Evolutionary conservation across 1,140 invertebrate species (phyloP), one percentile per base, ranked within the genome.

Genomic region (Vanessa atalanta): DNA sequence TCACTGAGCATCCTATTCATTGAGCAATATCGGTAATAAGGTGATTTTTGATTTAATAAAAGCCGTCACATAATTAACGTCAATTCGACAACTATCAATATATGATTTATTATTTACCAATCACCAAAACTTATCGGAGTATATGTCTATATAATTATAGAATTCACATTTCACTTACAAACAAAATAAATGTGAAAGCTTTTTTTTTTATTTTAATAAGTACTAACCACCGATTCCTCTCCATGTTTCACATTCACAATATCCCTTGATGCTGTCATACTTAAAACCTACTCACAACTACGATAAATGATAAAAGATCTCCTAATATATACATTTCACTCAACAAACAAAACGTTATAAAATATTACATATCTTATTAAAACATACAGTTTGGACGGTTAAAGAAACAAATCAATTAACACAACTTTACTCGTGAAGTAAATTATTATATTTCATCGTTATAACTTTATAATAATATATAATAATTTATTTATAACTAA

Each of bases 321-420:
- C 23, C 70, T 20, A 70, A 77, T 77, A 77, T 77, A 79, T 79
- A 77, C 77, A 66, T 74, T 79, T 70, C 48, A 43, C 60, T 64
- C 65, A 67, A 15, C 67, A 79, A 79, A 79, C 31, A 79, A 51
- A 14, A 68, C 55, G 16, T 50, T 67, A 66, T 57, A 20, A 63
- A 50, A 73, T 16, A 55, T 55, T 43, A 63, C 14, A 26, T 61
- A 73, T 48, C 65, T 65, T 57, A 31, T 55, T 69, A 61, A 31
- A 61, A 37, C 26, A 61, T 61, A 20, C 57, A 37, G 31, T 61
- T 61, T 61, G 20, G 53, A 13, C 4, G 20, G 53, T 11, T 23
- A 23, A 23, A 57, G 20, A n/a, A 53, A 53, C 50, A n/a, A 53
- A 6, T 53, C 3, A 7, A 53, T n/a, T n/a, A 53, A 50, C 3